Base-by-base conservation (phyloP, 2,888 invertebrate genomes). In the Andrena praecox region DNA sequence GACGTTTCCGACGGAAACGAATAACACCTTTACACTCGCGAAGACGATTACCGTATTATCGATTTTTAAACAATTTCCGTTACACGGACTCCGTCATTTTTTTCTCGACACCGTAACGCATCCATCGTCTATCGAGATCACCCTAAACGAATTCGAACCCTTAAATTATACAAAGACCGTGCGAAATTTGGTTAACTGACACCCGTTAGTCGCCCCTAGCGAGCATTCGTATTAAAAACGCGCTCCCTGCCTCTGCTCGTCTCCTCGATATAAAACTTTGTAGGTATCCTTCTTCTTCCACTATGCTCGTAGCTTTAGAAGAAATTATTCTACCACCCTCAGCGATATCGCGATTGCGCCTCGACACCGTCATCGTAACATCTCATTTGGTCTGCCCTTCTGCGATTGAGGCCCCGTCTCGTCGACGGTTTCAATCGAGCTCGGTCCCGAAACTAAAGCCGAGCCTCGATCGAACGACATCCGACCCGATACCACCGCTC, bases 141-240 rank as follows among this genome's bases (percentile, higher is more conserved):
- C 48, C 20, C 16, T 7, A 68, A 42, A 54, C 42, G 24, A 29
- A 33, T 76, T 59, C 76, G 73, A 68, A 64, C 66, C 62, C 62
- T 82, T 77, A 76, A 87, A 87, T 16, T 29, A 76, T 86, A 82
- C 70, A 84, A 88, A 88, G 62, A 80, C 70, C 70, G 68, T 78
- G 83, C 35, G 82, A 87, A 86, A 78, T 87, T 77, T 42, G 74
- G 64, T 80, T 81, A 72, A 54, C 68, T 1, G 70, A 27, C 80
- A 83, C 20, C 63, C 33, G 54, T 77, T 87, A 87, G 77, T 78
- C 77, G 86, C 80, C 66, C 66, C 81, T 71, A 80, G 60, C 82
- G 82, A 86, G 82, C 82, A 59, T 87, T 84, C 75, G 74, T 78
- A 80, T 78, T 76, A 78, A 86, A 86, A 81, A 77, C 76, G 80